Base-by-base conservation (phyloP, 2,888 invertebrate genomes). In the Alloscopus bannaensis region DNA sequence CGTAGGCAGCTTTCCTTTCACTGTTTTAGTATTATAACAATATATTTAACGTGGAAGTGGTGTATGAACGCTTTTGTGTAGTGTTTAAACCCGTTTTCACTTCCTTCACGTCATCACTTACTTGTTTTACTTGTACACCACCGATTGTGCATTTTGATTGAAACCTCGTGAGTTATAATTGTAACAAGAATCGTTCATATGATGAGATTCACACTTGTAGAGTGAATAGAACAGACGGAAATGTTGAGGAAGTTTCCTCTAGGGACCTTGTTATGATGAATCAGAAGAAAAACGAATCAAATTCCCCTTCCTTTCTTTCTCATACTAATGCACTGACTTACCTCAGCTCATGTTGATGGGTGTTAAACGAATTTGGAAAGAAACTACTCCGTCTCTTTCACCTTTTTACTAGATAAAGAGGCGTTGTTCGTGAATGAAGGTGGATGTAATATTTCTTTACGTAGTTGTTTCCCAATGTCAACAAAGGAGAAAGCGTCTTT, bases 201-300 rank as follows among this genome's bases (percentile, higher is more conserved):
- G n/a, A n/a, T n/a, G n/a, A n/a, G n/a, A n/a, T n/a, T n/a, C n/a
- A n/a, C n/a, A n/a, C n/a, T n/a, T n/a, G n/a, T n/a, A n/a, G n/a
- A n/a, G 36, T 36, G 36, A 8, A 36, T 8, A 36, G 8, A 36
- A 6, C 36, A n/a, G n/a, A 47, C 8, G 4, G 47, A 47, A 47
- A 6, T 11, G 8, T 3, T 18, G 18, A n/a, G 18, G n/a, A 3
- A 4, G 22, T 4, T 22, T 16, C 24, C 52, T 18, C 52, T 4
- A 4, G 52, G 24, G 52, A 52, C 24, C 52, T 52, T 52, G 20
- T 52, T 22, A 52, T 52, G 52, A 52, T 52, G 52, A 52, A 22
- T 52, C 52, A 52, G 13, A 36, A 36, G 36, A 36, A 6, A 8
- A 8, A 8, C 13, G 24, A 45, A 18, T 11, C 22, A 22, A 52